A percentile compares a stretch with the other conserved stretches of the same genome.
These are phyloP conservation scores for Hirtodrosophila trivittata DNA, from an alignment of 2,888 invertebrate species.

Conservation along the genomic window DNA sequence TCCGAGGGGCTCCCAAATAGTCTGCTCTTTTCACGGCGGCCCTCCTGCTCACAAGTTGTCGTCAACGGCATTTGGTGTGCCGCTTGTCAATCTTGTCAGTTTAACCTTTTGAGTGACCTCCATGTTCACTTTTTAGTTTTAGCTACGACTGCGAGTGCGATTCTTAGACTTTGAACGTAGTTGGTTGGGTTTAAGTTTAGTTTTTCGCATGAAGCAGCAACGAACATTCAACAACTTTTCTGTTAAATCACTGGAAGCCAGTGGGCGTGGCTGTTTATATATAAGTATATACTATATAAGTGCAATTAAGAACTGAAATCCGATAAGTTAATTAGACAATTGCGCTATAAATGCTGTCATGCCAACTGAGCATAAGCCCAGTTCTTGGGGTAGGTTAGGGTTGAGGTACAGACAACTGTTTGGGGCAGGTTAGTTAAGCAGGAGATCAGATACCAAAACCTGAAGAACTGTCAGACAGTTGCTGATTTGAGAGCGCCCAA, in stretches of 20 bases:
- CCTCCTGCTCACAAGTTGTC: no score
- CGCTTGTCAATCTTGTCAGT: slow-evolving; percentile 75
- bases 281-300: slow-evolving; percentile 1
- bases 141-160: slow-evolving; percentile 23
- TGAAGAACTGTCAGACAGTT: no score
- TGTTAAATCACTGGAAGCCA: slow-evolving; percentile 11
- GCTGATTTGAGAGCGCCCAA: no score
- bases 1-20: not conserved
- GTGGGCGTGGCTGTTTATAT: slow-evolving; percentile 38
- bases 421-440: slow-evolving; percentile 16
- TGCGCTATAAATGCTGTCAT: not conserved
- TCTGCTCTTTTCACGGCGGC: no score
- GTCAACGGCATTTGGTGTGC: no score
- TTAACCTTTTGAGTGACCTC: slow-evolving; percentile 76
- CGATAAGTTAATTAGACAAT: not conserved
- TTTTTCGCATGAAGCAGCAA: no score
- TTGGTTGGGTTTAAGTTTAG: slow-evolving; percentile 10
- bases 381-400: no score
- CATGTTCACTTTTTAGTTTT: slow-evolving; percentile 52
- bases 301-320: no score
- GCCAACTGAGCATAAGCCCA: no score
- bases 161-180: slow-evolving; percentile 26
- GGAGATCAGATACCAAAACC: no score
- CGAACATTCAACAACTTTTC: no score
- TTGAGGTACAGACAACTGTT: slow-evolving; percentile 1